Percentiles rank a stretch among this genome's conserved stretches.
phyloP scores from a whole-genome alignment of 2,888 invertebrate genomes.

The Byasa hedistus region DNA sequence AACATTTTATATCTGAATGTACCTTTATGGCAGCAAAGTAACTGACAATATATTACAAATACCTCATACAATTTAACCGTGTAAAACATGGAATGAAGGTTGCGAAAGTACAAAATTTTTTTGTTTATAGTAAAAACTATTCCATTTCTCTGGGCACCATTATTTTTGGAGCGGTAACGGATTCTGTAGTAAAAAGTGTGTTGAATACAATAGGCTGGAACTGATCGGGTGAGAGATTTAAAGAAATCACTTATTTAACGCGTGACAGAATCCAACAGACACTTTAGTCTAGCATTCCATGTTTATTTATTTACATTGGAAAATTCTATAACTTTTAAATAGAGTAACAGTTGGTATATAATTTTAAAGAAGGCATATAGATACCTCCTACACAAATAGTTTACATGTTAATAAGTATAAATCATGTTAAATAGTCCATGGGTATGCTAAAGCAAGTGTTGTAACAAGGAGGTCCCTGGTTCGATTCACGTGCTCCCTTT shows the following conservation, averaged over 20 bases:
- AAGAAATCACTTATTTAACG: constrained; percentile 3
- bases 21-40: too few relatives aligned
- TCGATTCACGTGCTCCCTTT: too few relatives aligned
- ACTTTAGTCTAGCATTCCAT: neutral
- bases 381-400: neutral
- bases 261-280: constrained; percentile 8
- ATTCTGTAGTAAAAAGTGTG: neutral
- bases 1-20: too few relatives aligned
- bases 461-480: too few relatives aligned
- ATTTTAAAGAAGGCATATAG: too few relatives aligned
- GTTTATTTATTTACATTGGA: neutral
- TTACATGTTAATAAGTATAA: neutral
- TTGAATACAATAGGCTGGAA: neutral
- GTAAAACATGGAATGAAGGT: too few relatives aligned
- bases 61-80: too few relatives aligned
- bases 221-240: neutral
- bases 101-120: too few relatives aligned
- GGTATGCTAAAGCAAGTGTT: too few relatives aligned
- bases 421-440: neutral
- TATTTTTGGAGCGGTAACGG: neutral
- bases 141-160: neutral
- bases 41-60: too few relatives aligned
- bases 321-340: too few relatives aligned
- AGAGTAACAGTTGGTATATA: too few relatives aligned
- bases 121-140: neutral